Evolutionary conservation across 2,797 vertebrate species (phyloP).

Genomic region (Sebastes vulpes): DNA sequence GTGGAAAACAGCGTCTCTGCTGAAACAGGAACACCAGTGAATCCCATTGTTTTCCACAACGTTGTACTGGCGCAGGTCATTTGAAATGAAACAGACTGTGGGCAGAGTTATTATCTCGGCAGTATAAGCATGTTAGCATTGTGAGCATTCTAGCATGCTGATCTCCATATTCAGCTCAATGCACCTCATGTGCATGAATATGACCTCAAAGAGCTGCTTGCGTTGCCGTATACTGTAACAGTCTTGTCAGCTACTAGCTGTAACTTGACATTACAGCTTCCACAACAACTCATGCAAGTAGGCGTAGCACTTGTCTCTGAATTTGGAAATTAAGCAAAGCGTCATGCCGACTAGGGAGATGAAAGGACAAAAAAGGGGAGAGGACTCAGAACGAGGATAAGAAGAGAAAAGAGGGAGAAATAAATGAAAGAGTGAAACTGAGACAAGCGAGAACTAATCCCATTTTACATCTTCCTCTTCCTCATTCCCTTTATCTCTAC

Average conservation of each 20-base stretch:
- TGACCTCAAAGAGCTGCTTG: neutral
- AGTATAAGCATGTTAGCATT: neutral
- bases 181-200: neutral
- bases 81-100: neutral
- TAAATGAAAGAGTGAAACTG: conserved; percentile 10
- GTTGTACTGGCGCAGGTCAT: rapidly evolving
- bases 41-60: neutral
- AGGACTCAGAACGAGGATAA: neutral
- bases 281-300: neutral
- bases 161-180: neutral
- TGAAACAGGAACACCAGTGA: neutral
- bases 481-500: conserved; percentile 29
- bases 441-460: conserved; percentile 24
- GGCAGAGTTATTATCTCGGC: neutral
- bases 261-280: neutral
- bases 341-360: neutral
- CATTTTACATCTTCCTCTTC: conserved; percentile 43
- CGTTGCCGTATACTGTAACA: neutral
- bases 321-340: conserved; percentile 1
- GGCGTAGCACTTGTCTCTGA: neutral
- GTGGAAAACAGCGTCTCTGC: neutral
- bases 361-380: conserved; percentile 1
- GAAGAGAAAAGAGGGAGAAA: neutral
- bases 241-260: neutral
- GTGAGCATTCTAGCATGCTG: neutral